phyloP scores from a whole-genome alignment of 2,113 vertebrate genomes.

The Phalacrocorax carbo region DNA sequence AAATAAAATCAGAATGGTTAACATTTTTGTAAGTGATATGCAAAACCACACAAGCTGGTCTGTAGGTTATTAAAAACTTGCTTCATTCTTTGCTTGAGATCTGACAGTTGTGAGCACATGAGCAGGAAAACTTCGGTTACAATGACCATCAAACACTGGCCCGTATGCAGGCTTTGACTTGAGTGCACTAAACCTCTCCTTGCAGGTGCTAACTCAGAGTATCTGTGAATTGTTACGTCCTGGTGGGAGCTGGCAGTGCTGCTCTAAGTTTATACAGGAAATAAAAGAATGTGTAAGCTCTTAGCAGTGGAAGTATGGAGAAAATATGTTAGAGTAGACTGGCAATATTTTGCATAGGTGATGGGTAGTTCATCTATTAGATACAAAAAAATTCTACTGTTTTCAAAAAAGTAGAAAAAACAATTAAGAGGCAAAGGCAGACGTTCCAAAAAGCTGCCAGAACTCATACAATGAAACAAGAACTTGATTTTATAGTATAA shows the following conservation, averaged over 20 bases:
- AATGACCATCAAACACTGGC: not conserved
- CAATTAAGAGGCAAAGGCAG: not conserved
- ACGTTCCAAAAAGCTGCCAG: not conserved
- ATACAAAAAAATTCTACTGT: not conserved
- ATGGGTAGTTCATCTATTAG: not conserved
- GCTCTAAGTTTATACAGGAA: not conserved
- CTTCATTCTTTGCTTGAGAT: not conserved
- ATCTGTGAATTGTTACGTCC: not conserved
- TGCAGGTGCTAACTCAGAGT: not conserved
- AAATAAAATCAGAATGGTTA: conserved; percentile 44
- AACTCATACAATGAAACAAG: not conserved
- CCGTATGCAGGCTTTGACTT: not conserved
- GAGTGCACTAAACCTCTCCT: not conserved
- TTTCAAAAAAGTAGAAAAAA: not conserved
- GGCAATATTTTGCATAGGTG: not conserved
- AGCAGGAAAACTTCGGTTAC: not conserved
- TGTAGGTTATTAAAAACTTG: not conserved
- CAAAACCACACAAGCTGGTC: not conserved
- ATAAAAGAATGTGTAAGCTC: not conserved
- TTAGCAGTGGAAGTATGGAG: not conserved
- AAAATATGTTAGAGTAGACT: not conserved
- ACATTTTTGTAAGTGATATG: not conserved
- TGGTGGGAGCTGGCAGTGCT: not conserved
- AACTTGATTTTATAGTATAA: not conserved
- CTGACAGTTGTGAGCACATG: not conserved